These are phyloP conservation scores for Sylvilagus bachmani DNA, from an alignment of 2,113 vertebrate genomes.

Conservation along the genomic window DNA sequence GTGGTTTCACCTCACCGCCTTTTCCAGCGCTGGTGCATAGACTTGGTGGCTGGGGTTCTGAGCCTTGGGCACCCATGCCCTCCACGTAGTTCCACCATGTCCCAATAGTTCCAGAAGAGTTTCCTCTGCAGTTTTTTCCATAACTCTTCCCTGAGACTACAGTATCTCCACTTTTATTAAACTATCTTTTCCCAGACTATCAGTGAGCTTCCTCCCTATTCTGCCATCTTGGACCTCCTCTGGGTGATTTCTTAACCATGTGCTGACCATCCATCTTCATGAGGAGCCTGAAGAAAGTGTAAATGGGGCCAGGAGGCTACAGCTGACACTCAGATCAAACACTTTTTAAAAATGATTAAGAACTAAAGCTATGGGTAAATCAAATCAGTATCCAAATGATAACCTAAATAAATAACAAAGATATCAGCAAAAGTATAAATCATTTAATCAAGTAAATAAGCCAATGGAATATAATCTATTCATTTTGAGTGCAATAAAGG, in stretches of 20 bases:
- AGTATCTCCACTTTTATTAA: no score
- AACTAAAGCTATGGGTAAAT: conserved; percentile 7
- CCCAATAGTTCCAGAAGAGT: no score
- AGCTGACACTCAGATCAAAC: neutral
- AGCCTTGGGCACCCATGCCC: no score
- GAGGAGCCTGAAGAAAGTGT: neutral
- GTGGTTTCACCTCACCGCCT: no score
- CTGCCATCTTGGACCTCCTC: no score
- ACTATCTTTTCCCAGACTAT: no score
- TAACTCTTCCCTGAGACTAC: no score
- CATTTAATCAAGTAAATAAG: neutral
- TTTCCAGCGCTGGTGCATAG: no score
- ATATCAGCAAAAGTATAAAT: neutral
- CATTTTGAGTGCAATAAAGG: neutral
- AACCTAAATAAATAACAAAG: neutral
- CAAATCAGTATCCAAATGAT: conserved; percentile 7
- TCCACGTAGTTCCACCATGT: no score
- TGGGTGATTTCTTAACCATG: neutral
- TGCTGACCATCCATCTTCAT: neutral
- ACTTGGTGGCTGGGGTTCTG: no score
- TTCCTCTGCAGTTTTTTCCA: no score
- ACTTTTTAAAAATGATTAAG: neutral
- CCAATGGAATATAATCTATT: neutral
- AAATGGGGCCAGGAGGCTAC: neutral
- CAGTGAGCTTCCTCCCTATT: no score